phyloP scores from a whole-genome alignment of 2,797 vertebrate genomes.

The Ptychadena robeensis region DNA sequence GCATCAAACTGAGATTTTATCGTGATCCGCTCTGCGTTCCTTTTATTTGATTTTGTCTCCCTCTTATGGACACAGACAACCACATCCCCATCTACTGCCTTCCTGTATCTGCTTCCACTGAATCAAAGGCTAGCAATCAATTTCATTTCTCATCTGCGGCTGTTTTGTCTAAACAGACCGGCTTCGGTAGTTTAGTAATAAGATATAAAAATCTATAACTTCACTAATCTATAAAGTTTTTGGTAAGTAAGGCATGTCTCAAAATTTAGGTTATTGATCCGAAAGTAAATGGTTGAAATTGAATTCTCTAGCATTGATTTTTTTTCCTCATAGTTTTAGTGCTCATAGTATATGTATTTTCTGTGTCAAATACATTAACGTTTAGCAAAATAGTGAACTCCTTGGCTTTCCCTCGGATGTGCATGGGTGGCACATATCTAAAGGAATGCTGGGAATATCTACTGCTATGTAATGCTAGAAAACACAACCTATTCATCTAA shows the following conservation, averaged over 20 bases:
- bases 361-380: conserved; percentile 15
- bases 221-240: conserved; percentile 25
- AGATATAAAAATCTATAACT: conserved; percentile 29
- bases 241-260: neutral
- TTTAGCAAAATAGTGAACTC: neutral
- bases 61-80: conserved; percentile 1
- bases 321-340: neutral
- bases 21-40: neutral
- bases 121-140: neutral
- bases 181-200: conserved; percentile 31
- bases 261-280: conserved; percentile 35
- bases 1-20: neutral
- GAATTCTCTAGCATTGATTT: conserved; percentile 40
- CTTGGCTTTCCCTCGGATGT: too few species aligned
- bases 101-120: neutral
- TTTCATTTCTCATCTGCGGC: conserved; percentile 9
- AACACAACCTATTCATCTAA: too few species aligned
- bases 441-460: too few species aligned
- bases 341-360: neutral
- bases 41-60: conserved; percentile 16
- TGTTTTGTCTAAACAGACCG: conserved; percentile 24
- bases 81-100: neutral
- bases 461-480: too few species aligned
- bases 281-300: conserved; percentile 24
- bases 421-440: too few species aligned